phyloP scores from a whole-genome alignment of 2,888 invertebrate genomes.

The Blera fallax region DNA sequence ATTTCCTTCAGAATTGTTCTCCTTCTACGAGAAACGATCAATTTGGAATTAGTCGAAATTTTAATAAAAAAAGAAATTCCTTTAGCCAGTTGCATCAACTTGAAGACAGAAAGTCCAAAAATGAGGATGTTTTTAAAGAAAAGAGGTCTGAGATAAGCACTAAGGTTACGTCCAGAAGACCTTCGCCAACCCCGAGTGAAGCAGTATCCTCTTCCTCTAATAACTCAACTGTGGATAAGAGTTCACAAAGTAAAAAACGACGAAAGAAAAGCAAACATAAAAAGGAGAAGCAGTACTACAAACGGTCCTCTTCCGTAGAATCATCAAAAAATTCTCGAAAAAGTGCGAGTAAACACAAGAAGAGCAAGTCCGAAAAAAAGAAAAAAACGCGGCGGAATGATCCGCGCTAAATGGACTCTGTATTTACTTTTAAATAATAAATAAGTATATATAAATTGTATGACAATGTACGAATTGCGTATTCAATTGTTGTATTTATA shows the following conservation, averaged over 20 bases:
- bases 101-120: conserved; percentile 30
- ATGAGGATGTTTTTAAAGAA: conserved; percentile 35
- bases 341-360: conserved; percentile 88
- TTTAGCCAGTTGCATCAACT: conserved; percentile 13
- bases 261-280: conserved; percentile 86
- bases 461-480: conserved; percentile 29
- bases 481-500: conserved; percentile 51
- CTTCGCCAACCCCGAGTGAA: conserved; percentile 53
- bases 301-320: conserved; percentile 80
- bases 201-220: conserved; percentile 49
- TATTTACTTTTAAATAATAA: conserved; percentile 20
- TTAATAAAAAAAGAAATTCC: conserved; percentile 41
- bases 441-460: conserved; percentile 35
- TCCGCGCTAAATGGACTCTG: conserved; percentile 35
- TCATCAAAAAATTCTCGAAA: conserved; percentile 76
- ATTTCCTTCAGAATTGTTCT: conserved; percentile 25
- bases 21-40: conserved; percentile 33
- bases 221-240: conserved; percentile 76
- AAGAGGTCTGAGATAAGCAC: conserved; percentile 77
- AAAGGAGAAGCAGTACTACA: conserved; percentile 84
- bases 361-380: conserved; percentile 84
- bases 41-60: conserved; percentile 10
- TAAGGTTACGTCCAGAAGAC: conserved; percentile 85
- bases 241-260: conserved; percentile 83
- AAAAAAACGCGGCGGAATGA: conserved; percentile 74